phyloP scores from a whole-genome alignment of 2,888 invertebrate genomes.

The Physocephala rufipes region DNA sequence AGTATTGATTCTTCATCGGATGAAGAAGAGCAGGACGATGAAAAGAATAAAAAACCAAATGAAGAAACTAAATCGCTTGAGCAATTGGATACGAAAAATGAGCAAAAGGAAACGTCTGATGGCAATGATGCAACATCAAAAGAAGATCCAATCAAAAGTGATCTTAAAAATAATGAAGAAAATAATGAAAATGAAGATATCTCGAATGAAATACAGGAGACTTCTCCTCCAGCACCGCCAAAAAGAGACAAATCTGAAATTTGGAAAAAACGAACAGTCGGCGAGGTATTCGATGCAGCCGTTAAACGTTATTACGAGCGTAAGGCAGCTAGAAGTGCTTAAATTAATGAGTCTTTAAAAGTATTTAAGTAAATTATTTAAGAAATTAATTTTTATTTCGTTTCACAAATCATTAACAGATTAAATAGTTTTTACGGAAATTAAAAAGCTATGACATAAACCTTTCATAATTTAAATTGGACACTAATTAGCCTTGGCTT shows the following conservation, averaged over 20 bases:
- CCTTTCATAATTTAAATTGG: neutral
- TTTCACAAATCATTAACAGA: neutral
- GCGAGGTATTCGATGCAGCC: conserved; percentile 78
- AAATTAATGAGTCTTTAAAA: neutral
- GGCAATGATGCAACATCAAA: neutral
- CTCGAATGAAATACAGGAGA: conserved; percentile 44
- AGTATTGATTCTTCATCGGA: conserved; percentile 71
- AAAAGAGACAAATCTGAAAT: conserved; percentile 77
- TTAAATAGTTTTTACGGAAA: neutral
- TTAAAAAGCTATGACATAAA: neutral
- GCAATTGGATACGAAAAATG: conserved; percentile 7
- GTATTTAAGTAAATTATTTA: conserved; percentile 1
- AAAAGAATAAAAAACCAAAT: conserved; percentile 32
- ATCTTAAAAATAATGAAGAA: conserved; percentile 48
- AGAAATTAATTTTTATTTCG: neutral
- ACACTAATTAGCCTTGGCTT: conserved; percentile 69
- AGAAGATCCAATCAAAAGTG: neutral
- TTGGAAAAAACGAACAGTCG: conserved; percentile 87
- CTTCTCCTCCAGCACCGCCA: conserved; percentile 50
- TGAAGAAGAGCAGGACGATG: conserved; percentile 60
- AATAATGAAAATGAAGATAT: conserved; percentile 41
- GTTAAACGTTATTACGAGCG: conserved; percentile 79
- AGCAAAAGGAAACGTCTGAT: neutral
- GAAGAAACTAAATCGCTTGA: conserved; percentile 28
- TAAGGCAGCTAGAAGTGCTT: conserved; percentile 69